Evolutionary conservation across 2,888 invertebrate species (phyloP).

Genomic region (Pharmacophagus antenor): DNA sequence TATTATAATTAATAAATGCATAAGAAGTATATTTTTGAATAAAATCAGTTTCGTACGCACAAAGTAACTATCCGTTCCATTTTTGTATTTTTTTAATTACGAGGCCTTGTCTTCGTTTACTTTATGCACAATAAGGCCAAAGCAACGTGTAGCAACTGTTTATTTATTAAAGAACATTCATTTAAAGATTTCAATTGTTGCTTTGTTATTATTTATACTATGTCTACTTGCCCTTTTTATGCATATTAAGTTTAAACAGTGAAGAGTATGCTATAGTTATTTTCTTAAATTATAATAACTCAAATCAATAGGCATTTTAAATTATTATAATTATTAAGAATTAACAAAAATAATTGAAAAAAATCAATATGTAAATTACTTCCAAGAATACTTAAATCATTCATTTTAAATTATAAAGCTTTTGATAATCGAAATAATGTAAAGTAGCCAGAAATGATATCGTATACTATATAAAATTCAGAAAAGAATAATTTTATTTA

Average conservation of each 20-base stretch:
- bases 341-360: no score
- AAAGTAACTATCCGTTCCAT: slow-evolving; percentile 11
- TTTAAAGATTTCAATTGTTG: neutral
- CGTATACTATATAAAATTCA: no score
- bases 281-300: neutral
- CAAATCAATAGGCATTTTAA: neutral
- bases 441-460: no score
- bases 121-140: slow-evolving; percentile 16
- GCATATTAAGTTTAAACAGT: neutral
- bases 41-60: neutral
- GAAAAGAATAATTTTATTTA: no score
- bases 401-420: no score
- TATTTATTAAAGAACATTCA: neutral
- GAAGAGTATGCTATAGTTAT: no score
- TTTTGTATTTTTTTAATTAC: slow-evolving; percentile 19
- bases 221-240: neutral
- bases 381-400: no score
- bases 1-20: neutral
- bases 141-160: slow-evolving; percentile 16
- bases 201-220: neutral
- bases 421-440: no score
- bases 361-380: no score
- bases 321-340: neutral
- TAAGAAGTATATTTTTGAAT: neutral
- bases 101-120: slow-evolving; percentile 24